Evolutionary conservation across 1,140 invertebrate species (phyloP).

Genomic region (Pararge aegeria): DNA sequence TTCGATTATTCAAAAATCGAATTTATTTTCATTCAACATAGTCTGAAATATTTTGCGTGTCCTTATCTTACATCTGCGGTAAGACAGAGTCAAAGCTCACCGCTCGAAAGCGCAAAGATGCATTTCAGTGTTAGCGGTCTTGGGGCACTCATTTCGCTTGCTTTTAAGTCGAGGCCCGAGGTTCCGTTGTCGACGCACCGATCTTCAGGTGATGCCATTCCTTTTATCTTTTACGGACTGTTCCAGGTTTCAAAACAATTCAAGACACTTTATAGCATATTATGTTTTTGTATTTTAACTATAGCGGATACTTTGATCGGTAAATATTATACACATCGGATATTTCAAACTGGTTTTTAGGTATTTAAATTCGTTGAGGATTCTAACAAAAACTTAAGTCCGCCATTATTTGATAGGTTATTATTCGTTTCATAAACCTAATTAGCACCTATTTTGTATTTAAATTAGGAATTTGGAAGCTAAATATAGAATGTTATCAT

Average conservation of each 20-base stretch:
- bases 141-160: slow-evolving; percentile 49
- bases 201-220: neutral
- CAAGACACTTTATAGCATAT: neutral
- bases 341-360: no score
- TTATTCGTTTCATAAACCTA: no score
- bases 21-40: slow-evolving; percentile 8
- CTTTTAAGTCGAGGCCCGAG: slow-evolving; percentile 41
- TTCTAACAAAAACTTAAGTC: no score
- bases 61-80: slow-evolving; percentile 52
- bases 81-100: slow-evolving; percentile 52
- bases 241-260: neutral
- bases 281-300: neutral
- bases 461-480: no score
- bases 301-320: neutral
- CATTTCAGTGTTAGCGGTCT: slow-evolving; percentile 65
- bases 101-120: slow-evolving; percentile 56
- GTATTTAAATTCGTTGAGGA: no score
- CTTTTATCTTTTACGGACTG: neutral
- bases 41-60: neutral
- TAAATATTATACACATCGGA: no score
- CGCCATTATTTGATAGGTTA: no score
- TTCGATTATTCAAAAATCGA: slow-evolving; percentile 10
- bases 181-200: slow-evolving; percentile 25
- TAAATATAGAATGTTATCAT: no score
- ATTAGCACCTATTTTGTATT: no score